Conservation (phyloP, 2,888 invertebrate species). For the Brachyopa scutellaris region DNA sequence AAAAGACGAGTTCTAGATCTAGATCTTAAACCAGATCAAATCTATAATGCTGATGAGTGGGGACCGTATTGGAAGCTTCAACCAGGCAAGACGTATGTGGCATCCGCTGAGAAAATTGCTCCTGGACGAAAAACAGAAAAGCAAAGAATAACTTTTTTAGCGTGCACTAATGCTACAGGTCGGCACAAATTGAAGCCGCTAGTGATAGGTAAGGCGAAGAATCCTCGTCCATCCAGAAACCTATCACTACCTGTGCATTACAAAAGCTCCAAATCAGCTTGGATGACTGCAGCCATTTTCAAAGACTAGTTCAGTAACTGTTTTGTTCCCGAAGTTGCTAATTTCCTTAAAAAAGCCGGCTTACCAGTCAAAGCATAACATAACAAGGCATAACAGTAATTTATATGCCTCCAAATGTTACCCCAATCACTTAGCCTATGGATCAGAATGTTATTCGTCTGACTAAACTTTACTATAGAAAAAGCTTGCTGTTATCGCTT, state of each 20-base stretch:
- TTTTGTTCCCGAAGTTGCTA: too few species aligned
- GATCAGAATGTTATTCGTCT: too few species aligned
- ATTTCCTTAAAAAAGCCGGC: too few species aligned
- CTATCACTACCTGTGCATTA: neutral
- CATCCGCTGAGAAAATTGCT: constrained; percentile 5
- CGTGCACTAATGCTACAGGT: constrained; percentile 1
- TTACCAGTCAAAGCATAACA: too few species aligned
- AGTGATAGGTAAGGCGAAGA: constrained; percentile 7
- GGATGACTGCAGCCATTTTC: constrained; percentile 13
- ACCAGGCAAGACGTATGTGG: neutral
- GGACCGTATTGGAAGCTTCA: neutral
- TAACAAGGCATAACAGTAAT: too few species aligned
- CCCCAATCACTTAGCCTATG: too few species aligned
- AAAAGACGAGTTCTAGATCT: neutral
- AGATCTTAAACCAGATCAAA: constrained; percentile 17
- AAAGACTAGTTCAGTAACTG: constrained; percentile 4
- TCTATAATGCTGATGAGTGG: neutral
- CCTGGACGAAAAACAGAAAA: constrained; percentile 4
- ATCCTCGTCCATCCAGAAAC: constrained; percentile 20
- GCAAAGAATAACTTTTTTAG: too few species aligned
- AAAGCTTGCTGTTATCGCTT: too few species aligned
- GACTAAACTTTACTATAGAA: too few species aligned
- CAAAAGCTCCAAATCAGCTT: neutral
- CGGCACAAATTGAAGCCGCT: neutral
- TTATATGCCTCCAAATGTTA: too few species aligned